Evolutionary conservation across 1,140 invertebrate genomes (phyloP).

Genomic region (Drosophila pseudoobscura): DNA sequence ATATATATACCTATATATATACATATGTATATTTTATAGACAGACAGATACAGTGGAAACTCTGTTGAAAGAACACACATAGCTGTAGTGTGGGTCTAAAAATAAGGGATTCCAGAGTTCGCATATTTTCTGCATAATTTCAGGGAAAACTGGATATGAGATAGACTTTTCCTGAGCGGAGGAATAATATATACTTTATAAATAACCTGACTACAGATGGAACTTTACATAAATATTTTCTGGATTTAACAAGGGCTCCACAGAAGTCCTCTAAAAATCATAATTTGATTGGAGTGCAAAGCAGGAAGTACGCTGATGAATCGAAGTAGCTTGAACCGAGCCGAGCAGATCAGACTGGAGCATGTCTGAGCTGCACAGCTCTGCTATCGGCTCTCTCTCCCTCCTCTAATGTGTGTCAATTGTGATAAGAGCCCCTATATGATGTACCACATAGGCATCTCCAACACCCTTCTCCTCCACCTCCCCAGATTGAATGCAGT

Average conservation of each 20-base stretch:
- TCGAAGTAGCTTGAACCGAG: constrained; percentile 15
- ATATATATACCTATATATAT: constrained; percentile 5
- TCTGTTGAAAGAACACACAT: neutral
- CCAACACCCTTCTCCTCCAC: too few relatives aligned
- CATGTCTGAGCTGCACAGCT: constrained; percentile 10
- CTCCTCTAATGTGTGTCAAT: constrained; percentile 65
- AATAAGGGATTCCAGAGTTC: too few relatives aligned
- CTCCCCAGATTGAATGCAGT: constrained; percentile 1
- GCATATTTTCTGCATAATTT: too few relatives aligned
- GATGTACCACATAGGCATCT: neutral
- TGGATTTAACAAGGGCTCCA: too few relatives aligned
- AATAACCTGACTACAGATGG: neutral
- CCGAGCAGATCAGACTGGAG: constrained; percentile 18
- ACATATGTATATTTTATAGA: neutral
- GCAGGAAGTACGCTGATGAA: constrained; percentile 39
- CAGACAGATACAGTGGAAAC: constrained; percentile 1
- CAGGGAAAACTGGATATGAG: neutral
- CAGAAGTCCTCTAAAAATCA: too few relatives aligned
- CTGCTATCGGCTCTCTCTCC: too few relatives aligned
- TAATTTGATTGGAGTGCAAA: neutral
- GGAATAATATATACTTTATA: too few relatives aligned
- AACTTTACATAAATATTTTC: too few relatives aligned
- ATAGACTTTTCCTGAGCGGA: too few relatives aligned
- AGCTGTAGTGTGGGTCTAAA: too few relatives aligned
- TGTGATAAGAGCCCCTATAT: constrained; percentile 54